Evolutionary conservation across 2,113 vertebrate species (phyloP).

Genomic region (Hassar affinis): DNA sequence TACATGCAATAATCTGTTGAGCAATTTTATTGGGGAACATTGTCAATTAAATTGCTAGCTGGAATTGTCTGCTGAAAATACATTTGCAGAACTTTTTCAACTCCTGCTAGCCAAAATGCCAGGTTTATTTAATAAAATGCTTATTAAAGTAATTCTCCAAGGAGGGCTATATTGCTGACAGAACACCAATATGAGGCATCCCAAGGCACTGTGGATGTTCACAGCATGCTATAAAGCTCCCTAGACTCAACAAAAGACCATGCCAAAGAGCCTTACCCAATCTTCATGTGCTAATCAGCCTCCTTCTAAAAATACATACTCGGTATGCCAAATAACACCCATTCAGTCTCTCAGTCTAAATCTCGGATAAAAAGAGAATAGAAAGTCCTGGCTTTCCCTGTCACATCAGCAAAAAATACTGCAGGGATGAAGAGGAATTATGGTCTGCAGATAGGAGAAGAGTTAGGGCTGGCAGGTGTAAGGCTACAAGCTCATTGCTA

Average conservation of each 20-base stretch:
- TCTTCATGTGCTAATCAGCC: conserved; percentile 45
- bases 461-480: conserved; percentile 21
- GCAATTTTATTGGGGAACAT: neutral
- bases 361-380: conserved; percentile 51
- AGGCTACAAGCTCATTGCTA: conserved; percentile 40
- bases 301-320: conserved; percentile 17
- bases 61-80: conserved; percentile 68
- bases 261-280: conserved; percentile 34
- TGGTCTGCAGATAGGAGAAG: conserved; percentile 31
- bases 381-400: conserved; percentile 55
- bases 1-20: neutral
- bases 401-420: conserved; percentile 45
- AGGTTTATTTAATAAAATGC: conserved; percentile 42
- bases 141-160: conserved; percentile 49
- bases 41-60: conserved; percentile 47
- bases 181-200: conserved; percentile 27
- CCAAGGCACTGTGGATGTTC: conserved; percentile 27
- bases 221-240: conserved; percentile 44
- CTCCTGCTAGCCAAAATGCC: neutral
- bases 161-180: conserved; percentile 39
- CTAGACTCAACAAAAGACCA: conserved; percentile 30
- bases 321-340: neutral
- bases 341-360: conserved; percentile 38
- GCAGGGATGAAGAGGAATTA: conserved; percentile 40
- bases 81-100: conserved; percentile 19